Conservation (phyloP, 2,888 invertebrate species). For the Lymantria dispar region DNA sequence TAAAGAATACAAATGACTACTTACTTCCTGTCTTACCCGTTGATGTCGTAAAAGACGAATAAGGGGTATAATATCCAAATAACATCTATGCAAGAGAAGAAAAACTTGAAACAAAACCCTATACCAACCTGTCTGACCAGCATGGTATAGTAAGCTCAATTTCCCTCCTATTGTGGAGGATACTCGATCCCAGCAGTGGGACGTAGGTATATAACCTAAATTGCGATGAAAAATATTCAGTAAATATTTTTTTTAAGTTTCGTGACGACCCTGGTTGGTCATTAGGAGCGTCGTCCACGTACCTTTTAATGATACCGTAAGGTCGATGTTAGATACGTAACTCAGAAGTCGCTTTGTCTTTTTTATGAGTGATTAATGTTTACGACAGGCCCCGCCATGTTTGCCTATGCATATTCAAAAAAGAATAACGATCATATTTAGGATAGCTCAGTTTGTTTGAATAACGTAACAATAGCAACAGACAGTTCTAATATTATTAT, state of each 20-base stretch:
- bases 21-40: too few relatives aligned
- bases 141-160: too few relatives aligned
- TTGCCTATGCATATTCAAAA: slow-evolving; percentile 66
- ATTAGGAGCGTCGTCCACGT: slow-evolving; percentile 55
- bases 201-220: too few relatives aligned
- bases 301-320: slow-evolving; percentile 59
- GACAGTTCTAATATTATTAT: slow-evolving; percentile 2
- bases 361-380: slow-evolving; percentile 80
- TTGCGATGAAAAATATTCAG: too few relatives aligned
- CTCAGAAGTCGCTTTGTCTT: slow-evolving; percentile 73
- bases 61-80: too few relatives aligned
- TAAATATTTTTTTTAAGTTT: background rate
- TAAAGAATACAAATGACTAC: too few relatives aligned
- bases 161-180: too few relatives aligned
- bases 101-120: too few relatives aligned
- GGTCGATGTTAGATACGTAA: slow-evolving; percentile 69
- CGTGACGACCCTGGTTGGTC: slow-evolving; percentile 36
- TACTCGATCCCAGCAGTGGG: too few relatives aligned
- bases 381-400: slow-evolving; percentile 47
- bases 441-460: slow-evolving; percentile 35
- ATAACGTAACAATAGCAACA: slow-evolving; percentile 35
- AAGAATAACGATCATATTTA: slow-evolving; percentile 43
- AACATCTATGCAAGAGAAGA: too few relatives aligned
- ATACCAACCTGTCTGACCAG: too few relatives aligned
- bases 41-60: too few relatives aligned